Evolutionary conservation across 2,797 vertebrate genomes (phyloP).

Genomic region (Etheostoma perlongum): DNA sequence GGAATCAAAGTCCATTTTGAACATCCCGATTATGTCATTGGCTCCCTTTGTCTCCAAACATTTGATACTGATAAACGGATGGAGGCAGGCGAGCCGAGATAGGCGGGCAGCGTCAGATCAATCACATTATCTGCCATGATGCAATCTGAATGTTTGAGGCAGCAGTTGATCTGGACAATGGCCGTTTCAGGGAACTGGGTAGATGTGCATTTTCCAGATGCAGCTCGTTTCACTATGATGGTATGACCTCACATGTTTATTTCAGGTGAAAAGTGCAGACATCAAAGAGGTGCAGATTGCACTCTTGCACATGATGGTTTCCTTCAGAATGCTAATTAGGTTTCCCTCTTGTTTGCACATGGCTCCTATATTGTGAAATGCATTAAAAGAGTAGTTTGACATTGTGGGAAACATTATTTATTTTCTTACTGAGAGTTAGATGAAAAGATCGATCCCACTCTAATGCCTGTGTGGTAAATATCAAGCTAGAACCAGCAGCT

Average conservation of each 20-base stretch:
- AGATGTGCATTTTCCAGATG: slow-evolving; percentile 32
- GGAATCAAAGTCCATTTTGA: slow-evolving; percentile 77
- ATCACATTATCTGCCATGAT: slow-evolving; percentile 70
- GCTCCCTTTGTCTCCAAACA: slow-evolving; percentile 66
- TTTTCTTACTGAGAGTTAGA: background rate
- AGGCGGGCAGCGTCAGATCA: slow-evolving; percentile 55
- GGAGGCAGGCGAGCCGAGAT: slow-evolving; percentile 52
- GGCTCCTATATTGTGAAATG: slow-evolving; percentile 7
- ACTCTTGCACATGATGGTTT: slow-evolving; percentile 13
- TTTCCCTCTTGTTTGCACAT: slow-evolving; percentile 23
- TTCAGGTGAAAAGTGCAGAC: background rate
- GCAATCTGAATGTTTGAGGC: slow-evolving; percentile 48
- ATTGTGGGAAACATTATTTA: background rate
- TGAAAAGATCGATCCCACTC: background rate
- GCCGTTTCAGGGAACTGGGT: slow-evolving; percentile 12
- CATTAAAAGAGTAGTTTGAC: background rate
- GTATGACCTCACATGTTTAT: slow-evolving; percentile 38
- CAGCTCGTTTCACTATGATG: slow-evolving; percentile 1
- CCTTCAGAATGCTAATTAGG: slow-evolving; percentile 19
- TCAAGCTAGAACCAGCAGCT: background rate
- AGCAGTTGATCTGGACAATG: slow-evolving; percentile 41
- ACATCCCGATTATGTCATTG: slow-evolving; percentile 74
- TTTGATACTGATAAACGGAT: slow-evolving; percentile 75
- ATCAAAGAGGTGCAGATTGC: slow-evolving; percentile 32
- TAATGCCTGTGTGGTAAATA: background rate